Percentiles rank a stretch among this genome's conserved stretches.
Evolutionary conservation across 64 coral and sea anemone genomes (phyloP).

Genomic region (Catalaphyllia jardinei): DNA sequence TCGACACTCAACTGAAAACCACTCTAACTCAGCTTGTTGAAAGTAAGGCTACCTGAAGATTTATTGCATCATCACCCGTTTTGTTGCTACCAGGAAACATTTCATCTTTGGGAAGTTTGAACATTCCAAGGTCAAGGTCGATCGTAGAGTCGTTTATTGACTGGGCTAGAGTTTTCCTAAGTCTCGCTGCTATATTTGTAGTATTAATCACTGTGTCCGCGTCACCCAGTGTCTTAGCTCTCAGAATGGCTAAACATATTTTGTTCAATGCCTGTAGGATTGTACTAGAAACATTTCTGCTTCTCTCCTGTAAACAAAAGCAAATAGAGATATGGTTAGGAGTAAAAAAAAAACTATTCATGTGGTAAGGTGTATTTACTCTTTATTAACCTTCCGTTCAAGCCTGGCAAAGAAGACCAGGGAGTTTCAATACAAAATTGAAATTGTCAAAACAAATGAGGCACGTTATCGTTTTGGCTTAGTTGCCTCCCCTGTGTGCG

Average conservation of each 20-base stretch:
- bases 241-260: slow-evolving; percentile 1
- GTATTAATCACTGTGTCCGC: slow-evolving; percentile 20
- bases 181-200: not conserved
- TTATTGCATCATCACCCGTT: not conserved
- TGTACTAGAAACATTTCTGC: not conserved
- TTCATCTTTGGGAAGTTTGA: slow-evolving; percentile 12
- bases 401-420: too few relatives aligned
- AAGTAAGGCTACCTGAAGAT: not conserved
- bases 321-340: not conserved
- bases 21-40: not conserved
- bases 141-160: not conserved
- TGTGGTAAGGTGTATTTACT: too few relatives aligned
- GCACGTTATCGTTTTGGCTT: too few relatives aligned
- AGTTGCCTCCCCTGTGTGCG: too few relatives aligned
- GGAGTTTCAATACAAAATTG: too few relatives aligned
- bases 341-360: not conserved
- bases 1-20: too few relatives aligned
- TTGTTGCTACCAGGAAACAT: not conserved
- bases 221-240: slow-evolving; percentile 1
- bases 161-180: not conserved
- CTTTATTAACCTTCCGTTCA: too few relatives aligned
- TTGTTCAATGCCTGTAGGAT: slow-evolving; percentile 13
- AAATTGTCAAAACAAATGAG: too few relatives aligned
- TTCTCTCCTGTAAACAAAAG: not conserved
- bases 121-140: not conserved